Percentiles rank a stretch among this genome's conserved stretches.
These are phyloP conservation scores for Sphenopsis melanotis DNA, from an alignment of 2,797 vertebrate genomes.

Conservation along the genomic window DNA sequence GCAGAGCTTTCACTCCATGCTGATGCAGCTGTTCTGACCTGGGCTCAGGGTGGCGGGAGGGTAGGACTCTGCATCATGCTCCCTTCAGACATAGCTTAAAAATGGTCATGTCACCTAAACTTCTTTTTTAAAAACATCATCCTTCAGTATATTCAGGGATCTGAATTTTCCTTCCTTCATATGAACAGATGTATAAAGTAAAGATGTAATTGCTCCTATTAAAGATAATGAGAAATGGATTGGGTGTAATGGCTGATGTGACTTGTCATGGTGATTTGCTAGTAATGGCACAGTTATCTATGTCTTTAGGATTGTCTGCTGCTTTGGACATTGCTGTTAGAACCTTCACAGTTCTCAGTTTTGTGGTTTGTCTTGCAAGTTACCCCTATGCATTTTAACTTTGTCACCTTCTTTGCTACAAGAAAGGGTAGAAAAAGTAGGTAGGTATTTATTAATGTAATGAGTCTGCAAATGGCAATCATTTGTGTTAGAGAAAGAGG, in stretches of 20 bases:
- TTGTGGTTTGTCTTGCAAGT: background rate
- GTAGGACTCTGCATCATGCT: background rate
- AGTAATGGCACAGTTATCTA: rapidly evolving
- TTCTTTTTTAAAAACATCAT: background rate
- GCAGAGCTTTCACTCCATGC: background rate
- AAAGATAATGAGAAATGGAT: conserved; percentile 35
- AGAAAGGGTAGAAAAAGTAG: background rate
- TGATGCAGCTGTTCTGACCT: background rate
- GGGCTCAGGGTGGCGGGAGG: background rate
- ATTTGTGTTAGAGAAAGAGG: background rate
- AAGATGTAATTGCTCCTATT: conserved; percentile 16
- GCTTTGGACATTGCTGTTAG: background rate
- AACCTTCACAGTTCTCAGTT: background rate
- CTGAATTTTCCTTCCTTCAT: background rate
- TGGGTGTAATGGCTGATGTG: background rate
- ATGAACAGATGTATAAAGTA: conserved; percentile 15
- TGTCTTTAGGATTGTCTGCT: background rate
- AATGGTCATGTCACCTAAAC: background rate
- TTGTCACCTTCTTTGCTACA: background rate
- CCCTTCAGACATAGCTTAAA: background rate
- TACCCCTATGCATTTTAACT: background rate
- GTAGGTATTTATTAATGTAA: background rate
- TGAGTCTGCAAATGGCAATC: background rate
- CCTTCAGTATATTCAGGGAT: background rate
- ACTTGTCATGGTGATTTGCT: background rate